phyloP scores from a whole-genome alignment of 2,888 invertebrate genomes.

The Xestia sexstrigata region DNA sequence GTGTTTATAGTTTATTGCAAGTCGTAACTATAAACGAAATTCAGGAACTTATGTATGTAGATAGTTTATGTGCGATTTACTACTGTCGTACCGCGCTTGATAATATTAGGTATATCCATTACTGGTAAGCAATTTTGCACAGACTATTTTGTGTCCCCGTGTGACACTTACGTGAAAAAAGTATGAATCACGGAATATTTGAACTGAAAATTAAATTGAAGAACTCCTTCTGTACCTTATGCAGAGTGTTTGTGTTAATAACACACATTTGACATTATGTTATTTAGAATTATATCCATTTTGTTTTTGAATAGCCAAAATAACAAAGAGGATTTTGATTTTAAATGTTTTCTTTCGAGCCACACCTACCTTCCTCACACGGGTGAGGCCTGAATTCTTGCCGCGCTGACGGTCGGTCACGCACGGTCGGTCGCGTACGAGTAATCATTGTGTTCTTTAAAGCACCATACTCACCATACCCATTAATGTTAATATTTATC shows the following conservation, averaged over 20 bases:
- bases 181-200: not conserved
- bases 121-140: not conserved
- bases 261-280: not conserved
- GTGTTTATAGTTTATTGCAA: conserved; percentile 53
- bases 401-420: no score
- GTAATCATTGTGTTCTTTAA: no score
- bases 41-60: conserved; percentile 27
- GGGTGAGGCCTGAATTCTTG: no score
- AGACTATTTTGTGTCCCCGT: not conserved
- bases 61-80: conserved; percentile 38
- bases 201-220: not conserved
- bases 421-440: no score
- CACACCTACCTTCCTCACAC: not conserved
- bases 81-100: conserved; percentile 2
- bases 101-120: not conserved
- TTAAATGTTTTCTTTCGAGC: not conserved
- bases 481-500: no score
- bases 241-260: not conserved
- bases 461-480: no score
- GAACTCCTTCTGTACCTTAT: not conserved
- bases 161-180: not conserved
- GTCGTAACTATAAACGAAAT: conserved; percentile 48
- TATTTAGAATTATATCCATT: not conserved
- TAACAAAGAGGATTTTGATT: not conserved
- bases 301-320: not conserved